Conservation (phyloP, 2,888 invertebrate species). For the Penaeus monodon region DNA sequence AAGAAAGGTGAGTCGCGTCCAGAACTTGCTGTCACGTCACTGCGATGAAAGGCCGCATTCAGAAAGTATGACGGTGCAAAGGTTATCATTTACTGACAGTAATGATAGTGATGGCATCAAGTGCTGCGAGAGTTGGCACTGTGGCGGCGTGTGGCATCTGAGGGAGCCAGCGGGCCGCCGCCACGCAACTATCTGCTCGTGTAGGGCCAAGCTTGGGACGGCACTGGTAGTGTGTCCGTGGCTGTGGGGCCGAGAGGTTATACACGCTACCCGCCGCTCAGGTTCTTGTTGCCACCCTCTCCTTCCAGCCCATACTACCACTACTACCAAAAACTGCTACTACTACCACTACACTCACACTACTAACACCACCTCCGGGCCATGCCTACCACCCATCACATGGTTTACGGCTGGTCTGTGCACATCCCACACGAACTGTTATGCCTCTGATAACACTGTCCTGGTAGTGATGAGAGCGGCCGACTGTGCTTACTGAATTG, state of each 20-base stretch:
- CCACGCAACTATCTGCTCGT: constrained; percentile 19
- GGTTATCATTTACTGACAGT: background rate
- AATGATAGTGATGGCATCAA: background rate
- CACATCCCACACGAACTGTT: background rate
- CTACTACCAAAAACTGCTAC: constrained; percentile 15
- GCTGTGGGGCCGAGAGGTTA: constrained; percentile 16
- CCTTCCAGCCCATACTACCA: constrained; percentile 12
- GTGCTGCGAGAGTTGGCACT: background rate
- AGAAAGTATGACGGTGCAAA: background rate
- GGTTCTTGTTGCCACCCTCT: constrained; percentile 14
- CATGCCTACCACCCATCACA: constrained; percentile 6
- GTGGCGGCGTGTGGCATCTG: constrained; percentile 12
- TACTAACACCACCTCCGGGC: constrained; percentile 1
- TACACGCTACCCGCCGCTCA: constrained; percentile 10
- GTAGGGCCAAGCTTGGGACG: background rate
- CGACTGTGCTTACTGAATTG: background rate
- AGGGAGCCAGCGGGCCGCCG: background rate
- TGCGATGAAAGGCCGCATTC: no score
- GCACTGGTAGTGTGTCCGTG: constrained; percentile 26
- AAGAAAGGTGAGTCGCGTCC: no score
- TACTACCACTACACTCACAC: constrained; percentile 27
- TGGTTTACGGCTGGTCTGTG: constrained; percentile 3
- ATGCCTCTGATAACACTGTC: constrained; percentile 7
- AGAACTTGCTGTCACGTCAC: no score
- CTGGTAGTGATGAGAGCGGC: constrained; percentile 11